phyloP scores from a whole-genome alignment of 2,888 invertebrate genomes.

The Homarus gammarus region DNA sequence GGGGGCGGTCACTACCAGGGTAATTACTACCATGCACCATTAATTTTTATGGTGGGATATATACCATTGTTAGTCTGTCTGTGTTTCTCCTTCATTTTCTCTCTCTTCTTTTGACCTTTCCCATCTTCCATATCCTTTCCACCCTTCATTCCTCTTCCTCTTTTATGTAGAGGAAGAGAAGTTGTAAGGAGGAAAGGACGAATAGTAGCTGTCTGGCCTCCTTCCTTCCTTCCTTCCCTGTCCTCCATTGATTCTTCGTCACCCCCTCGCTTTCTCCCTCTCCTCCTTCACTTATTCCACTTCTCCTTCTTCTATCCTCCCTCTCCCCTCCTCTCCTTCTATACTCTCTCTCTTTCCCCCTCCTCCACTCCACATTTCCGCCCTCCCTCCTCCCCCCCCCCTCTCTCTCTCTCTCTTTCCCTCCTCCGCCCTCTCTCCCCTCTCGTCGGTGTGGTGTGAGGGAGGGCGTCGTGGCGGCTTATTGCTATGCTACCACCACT shows the following conservation, averaged over 20 bases:
- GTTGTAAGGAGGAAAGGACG: too few relatives aligned
- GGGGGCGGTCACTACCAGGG: too few relatives aligned
- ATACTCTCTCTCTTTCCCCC: background rate
- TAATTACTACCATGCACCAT: too few relatives aligned
- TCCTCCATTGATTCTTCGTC: background rate
- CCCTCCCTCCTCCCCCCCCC: background rate
- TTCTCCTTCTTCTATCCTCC: background rate
- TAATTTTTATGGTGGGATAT: too few relatives aligned
- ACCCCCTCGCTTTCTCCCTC: background rate
- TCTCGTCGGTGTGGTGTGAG: too few relatives aligned
- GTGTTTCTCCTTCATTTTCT: too few relatives aligned
- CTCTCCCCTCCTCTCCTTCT: background rate
- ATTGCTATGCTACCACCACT: background rate
- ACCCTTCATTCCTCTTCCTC: background rate
- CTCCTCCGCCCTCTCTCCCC: background rate
- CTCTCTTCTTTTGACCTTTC: too few relatives aligned
- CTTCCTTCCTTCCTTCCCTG: background rate
- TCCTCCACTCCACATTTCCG: too few relatives aligned
- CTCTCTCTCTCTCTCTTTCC: background rate
- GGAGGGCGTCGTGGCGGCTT: too few relatives aligned
- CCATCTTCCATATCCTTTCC: background rate
- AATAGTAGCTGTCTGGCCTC: too few relatives aligned
- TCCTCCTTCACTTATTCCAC: background rate
- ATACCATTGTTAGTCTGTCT: too few relatives aligned
- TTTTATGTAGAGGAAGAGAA: too few relatives aligned